Conservation (phyloP, 2,113 vertebrate species). For the Heterotis niloticus region DNA sequence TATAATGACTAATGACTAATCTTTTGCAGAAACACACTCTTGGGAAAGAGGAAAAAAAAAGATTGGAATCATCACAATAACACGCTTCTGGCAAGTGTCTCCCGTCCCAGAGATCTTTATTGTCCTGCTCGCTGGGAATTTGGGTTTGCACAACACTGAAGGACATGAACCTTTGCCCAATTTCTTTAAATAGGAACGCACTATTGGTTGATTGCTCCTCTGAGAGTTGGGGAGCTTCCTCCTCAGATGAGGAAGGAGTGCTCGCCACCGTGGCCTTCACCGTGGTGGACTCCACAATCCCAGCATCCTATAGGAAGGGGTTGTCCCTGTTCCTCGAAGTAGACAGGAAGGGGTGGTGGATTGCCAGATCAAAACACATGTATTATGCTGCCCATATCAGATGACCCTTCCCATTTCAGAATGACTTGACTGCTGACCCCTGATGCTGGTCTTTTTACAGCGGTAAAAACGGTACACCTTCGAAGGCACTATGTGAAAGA, state of each 20-base stretch:
- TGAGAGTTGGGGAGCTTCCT: slow-evolving; percentile 81
- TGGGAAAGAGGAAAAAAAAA: slow-evolving; percentile 28
- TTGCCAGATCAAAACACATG: slow-evolving; percentile 26
- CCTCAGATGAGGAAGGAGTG: slow-evolving; percentile 77
- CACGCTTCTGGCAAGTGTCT: slow-evolving; percentile 59
- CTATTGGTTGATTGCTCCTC: slow-evolving; percentile 81
- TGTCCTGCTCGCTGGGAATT: slow-evolving; percentile 78
- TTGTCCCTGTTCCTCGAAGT: slow-evolving; percentile 50
- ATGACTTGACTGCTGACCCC: slow-evolving; percentile 29
- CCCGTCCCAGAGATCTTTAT: slow-evolving; percentile 58
- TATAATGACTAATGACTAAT: not conserved
- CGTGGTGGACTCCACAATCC: slow-evolving; percentile 14
- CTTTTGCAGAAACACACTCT: slow-evolving; percentile 31
- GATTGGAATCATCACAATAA: slow-evolving; percentile 46
- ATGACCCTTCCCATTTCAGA: slow-evolving; percentile 40
- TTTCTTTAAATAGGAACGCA: slow-evolving; percentile 90
- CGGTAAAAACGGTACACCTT: slow-evolving; percentile 9
- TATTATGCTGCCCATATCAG: slow-evolving; percentile 24
- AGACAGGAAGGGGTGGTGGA: slow-evolving; percentile 54
- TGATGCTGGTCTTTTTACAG: slow-evolving; percentile 32
- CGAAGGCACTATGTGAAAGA: slow-evolving; percentile 21
- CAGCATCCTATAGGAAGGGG: slow-evolving; percentile 25
- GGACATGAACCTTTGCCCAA: slow-evolving; percentile 85
- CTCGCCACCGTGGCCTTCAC: slow-evolving; percentile 53
- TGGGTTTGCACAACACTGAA: slow-evolving; percentile 78